Evolutionary conservation across 2,113 vertebrate species (phyloP), one percentile per base, ranked within the genome.

Genomic region (Mus spicilegus): DNA sequence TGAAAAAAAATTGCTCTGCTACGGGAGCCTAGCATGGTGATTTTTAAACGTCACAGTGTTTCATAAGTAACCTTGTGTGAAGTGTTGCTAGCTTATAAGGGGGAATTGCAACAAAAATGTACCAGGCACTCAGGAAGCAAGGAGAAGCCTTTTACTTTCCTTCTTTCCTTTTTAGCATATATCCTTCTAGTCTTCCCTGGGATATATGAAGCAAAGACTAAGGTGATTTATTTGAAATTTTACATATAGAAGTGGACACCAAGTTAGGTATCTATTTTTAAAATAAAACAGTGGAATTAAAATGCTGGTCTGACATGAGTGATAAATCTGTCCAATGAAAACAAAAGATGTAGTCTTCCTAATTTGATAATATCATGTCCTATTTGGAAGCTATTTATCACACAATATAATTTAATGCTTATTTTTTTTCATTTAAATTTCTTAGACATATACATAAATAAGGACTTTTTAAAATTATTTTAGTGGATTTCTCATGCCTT

Each of bases 31-130:
- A 98, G 98, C 97, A 96, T 98, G 98, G 99, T 99, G 99, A 99
- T 99, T 99, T 99, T 99, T 99, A 99, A 99, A 99, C 98, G 99
- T 99, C 99, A 99, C 58, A 42, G 82, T 97, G 98, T 97, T 98
- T 98, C 98, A 96, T 98, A 98, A 98, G 98, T 98, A 99, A 98
- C 98, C 98, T 98, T 98, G 98, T 98, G 88, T 98, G 98, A 98
- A 98, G 98, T 98, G 98, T 98, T 97, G 97, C 94, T 67, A 96
- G 94, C 96, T 96, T 97, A 97, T 95, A 96, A 96, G 95, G 97
- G 97, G 97, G 98, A 97, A 97, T 84, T 89, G 96, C 89, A 96
- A 93, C 92, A 97, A 96, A 98, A 78, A 96, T 87, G 97, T 97
- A 97, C 95, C 87, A 92, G 82, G 95, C 73, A 77, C 80, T 81